Evolutionary conservation across 2,888 invertebrate genomes (phyloP).

Genomic region (Caenorhabditis parvicauda): DNA sequence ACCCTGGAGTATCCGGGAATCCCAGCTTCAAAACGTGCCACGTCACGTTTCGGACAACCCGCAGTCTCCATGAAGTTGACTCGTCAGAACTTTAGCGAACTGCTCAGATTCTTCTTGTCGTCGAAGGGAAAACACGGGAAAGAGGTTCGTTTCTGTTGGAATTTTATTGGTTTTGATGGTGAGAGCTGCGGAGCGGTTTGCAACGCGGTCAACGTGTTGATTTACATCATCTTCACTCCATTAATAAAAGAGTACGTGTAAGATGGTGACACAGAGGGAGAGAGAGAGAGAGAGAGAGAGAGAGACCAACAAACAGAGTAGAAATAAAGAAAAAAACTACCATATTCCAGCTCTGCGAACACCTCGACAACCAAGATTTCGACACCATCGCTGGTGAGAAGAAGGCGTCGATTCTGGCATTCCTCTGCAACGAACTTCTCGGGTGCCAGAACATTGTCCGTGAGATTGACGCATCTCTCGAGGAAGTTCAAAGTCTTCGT

Average conservation of each 20-base stretch:
- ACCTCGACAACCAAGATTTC: conserved; percentile 81
- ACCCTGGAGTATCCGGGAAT: conserved; percentile 65
- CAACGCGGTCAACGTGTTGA: not conserved
- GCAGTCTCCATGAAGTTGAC: conserved; percentile 80
- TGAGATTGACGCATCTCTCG: conserved; percentile 84
- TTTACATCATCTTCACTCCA: not conserved
- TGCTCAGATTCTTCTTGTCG: conserved; percentile 70
- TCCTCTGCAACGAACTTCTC: conserved; percentile 88
- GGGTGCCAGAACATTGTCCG: conserved; percentile 75
- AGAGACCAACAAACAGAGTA: too few species aligned
- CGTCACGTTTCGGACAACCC: conserved; percentile 83
- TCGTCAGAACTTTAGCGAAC: conserved; percentile 85
- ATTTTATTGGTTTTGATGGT: conserved; percentile 1
- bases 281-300: too few species aligned
- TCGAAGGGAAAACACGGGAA: conserved; percentile 22
- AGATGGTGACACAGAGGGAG: too few species aligned
- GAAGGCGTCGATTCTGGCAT: conserved; percentile 84
- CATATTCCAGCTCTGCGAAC: conserved; percentile 69
- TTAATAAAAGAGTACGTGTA: not conserved
- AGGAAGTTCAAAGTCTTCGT: conserved; percentile 80
- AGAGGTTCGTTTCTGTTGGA: conserved; percentile 3
- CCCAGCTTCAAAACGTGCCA: too few species aligned
- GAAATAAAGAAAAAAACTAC: not conserved
- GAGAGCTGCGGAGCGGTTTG: not conserved
- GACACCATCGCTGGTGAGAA: conserved; percentile 80